Evolutionary conservation across 2,797 vertebrate species (phyloP), one percentile per base, ranked within the genome.

Genomic region (Micromesistius poutassou): DNA sequence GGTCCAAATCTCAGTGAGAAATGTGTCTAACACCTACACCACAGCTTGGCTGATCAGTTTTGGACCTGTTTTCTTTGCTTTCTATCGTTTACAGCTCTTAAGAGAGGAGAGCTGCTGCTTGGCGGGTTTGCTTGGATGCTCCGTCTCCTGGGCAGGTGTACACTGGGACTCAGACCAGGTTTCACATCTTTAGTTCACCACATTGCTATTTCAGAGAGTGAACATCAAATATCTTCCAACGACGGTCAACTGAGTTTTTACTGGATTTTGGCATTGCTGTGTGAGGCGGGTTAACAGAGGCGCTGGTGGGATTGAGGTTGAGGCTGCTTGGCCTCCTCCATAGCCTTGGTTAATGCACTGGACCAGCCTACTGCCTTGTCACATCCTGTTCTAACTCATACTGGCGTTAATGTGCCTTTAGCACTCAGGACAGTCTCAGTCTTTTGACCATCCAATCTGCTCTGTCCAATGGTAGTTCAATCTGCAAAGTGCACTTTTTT

Each of bases 291-390:
- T 25, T 71, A 62, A 76, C 81, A 19, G 50, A 12, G 19, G 80
- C 77, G 78, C 81, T 88, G 82, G 82, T 81, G 78, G 75, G 82
- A 78, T 75, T 74, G 79, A 79, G 62, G 71, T 84, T 73, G 76
- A 84, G 89, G 83, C 85, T 81, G 81, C 88, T 92, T 90, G 91
- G 92, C 90, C 90, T 8, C 36, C 82, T 8, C 36, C 82, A 82
- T 88, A 87, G 90, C 89, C 89, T 84, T 9, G 50, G 16, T 74
- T 89, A 79, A 80, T 78, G 82, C 80, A 81, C 78, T 74, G 30
- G 78, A 46, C 82, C 68, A 77, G 77, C 77, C 36, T 82, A 80
- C 75, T 77, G 87, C 82, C 85, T 76, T 28, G 66, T 78, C 84
- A 88, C 82, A 68, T 84, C 84, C 84, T 86, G 86, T 1, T 46